Percentiles rank a stretch among this genome's conserved stretches.
phyloP scores from a whole-genome alignment of 2,113 vertebrate species.

The Saguinus imperator region DNA sequence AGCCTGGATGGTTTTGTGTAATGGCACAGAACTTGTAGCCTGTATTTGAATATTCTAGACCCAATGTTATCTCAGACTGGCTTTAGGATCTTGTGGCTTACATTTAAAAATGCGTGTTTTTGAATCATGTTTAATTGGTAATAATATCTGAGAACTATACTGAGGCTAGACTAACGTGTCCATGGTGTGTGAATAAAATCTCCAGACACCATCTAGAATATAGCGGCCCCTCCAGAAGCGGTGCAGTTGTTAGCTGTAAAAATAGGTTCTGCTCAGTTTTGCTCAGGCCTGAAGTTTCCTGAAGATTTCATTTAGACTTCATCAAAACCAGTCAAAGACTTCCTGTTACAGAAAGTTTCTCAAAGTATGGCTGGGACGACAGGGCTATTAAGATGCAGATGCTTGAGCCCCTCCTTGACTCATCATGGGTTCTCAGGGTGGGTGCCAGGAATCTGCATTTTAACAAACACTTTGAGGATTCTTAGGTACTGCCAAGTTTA shows the following conservation, averaged over 20 bases:
- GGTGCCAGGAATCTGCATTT: neutral
- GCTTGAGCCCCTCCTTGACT: neutral
- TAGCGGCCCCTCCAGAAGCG: accelerated
- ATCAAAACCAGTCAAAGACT: neutral
- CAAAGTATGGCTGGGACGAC: neutral
- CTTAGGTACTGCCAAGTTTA: no score
- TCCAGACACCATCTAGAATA: accelerated
- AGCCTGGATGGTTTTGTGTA: neutral
- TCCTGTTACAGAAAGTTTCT: neutral
- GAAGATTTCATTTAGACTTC: neutral
- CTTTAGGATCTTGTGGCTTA: neutral
- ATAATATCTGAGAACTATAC: no score
- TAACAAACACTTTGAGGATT: neutral
- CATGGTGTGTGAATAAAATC: accelerated
- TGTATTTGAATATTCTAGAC: neutral
- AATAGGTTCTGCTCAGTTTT: neutral
- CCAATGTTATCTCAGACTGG: neutral
- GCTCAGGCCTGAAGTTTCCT: neutral
- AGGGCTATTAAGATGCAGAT: neutral
- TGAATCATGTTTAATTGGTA: neutral
- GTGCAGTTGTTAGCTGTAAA: accelerated
- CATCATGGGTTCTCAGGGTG: neutral
- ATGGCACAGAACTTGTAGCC: neutral
- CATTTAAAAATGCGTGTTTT: neutral
- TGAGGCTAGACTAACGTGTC: neutral